Base-by-base conservation (phyloP, 2,888 invertebrate species). In the Conomelus anceps region DNA sequence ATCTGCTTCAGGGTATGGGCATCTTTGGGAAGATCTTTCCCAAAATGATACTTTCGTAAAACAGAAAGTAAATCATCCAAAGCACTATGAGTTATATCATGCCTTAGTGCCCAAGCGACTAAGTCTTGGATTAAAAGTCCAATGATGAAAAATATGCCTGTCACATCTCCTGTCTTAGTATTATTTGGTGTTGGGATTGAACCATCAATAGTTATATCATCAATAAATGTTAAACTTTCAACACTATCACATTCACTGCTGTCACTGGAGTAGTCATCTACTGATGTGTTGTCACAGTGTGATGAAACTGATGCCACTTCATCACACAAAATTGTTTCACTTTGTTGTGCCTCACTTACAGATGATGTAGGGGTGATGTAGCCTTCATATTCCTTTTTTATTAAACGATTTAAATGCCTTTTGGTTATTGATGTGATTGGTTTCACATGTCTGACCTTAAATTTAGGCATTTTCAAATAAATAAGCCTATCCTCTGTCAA, bases 31-130 rank as follows among this genome's bases (percentile, higher is more conserved):
- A 88, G 34, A 23, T 88, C 22, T 41, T 34, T n/a, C n/a, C 88
- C 88, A 34, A 34, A 34, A 34, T 11, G 34, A 34, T 34, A 34
- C 34, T 34, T 34, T 13, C 17, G 6, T 34, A 34, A 34, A 34
- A 34, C 34, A 86, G 86, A n/a, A n/a, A n/a, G n/a, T n/a, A n/a
- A n/a, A 20, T 86, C 86, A 86, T 26, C 86, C n/a, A 86, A 26
- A n/a, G 86, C 86, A 86, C 26, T 86, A 0, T 86, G 86, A 4
- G 86, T 23, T 24, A 86, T 86, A n/a, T 86, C 86, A 86, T 86
- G 34, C 13, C 34, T 3, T 13, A 34, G 17, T 34, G 34, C 34
- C 34, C 34, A 34, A 4, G 4, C 17, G 34, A 34, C 34, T 34
- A 34, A 34, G 34, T 34, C 34, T 13, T 9, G 11, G 11, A 13